Evolutionary conservation across 2,797 vertebrate genomes (phyloP), one percentile per base, ranked within the genome.

Genomic region (Alauda arvensis): DNA sequence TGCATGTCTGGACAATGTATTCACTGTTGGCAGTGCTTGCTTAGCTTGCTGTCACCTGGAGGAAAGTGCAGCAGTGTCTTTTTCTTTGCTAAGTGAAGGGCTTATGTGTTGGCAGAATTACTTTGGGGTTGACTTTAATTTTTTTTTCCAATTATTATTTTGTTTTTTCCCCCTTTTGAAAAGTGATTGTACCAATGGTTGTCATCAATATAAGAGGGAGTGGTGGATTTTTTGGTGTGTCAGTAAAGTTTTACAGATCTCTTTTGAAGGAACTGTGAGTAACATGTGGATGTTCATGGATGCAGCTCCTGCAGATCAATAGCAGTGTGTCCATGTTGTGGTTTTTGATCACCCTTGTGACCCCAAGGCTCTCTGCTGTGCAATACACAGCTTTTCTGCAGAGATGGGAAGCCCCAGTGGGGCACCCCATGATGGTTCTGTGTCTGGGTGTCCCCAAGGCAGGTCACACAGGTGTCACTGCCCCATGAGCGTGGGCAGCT

Each of bases 251-350:
- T 72, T 48, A 5, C 2, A 23, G 46, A 12, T 31, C 2, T 56
- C 28, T 39, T 8, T 5, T 28, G 49, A 39, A 40, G 28, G 31
- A 72, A 42, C 3, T 45, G 9, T 1, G 24, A 40, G 16, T 40
- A 28, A n/a, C 3, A 9, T 6, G 7, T 6, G n/a, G 18, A 1
- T 71, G 18, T 15, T 42, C 21, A 5, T 5, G 59, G 76, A 4
- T 31, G 15, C 21, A 49, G 1, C 23, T 65, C 13, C 19, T 28
- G 62, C 19, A 17, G 23, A 37, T 19, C 0, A 12, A 33, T 1
- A 49, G 4, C 29, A 9, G 6, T 0, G 0, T 29, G 39, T 19
- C 28, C 20, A 0, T 1, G 31, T 0, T 20, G 2, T 13, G 23
- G 7, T 66, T 26, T 24, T 20, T 5, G 21, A 17, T 52, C 51